Percentiles rank a stretch among this genome's conserved stretches.
phyloP scores from a whole-genome alignment of 2,888 invertebrate species.

The Clitarchus hookeri region DNA sequence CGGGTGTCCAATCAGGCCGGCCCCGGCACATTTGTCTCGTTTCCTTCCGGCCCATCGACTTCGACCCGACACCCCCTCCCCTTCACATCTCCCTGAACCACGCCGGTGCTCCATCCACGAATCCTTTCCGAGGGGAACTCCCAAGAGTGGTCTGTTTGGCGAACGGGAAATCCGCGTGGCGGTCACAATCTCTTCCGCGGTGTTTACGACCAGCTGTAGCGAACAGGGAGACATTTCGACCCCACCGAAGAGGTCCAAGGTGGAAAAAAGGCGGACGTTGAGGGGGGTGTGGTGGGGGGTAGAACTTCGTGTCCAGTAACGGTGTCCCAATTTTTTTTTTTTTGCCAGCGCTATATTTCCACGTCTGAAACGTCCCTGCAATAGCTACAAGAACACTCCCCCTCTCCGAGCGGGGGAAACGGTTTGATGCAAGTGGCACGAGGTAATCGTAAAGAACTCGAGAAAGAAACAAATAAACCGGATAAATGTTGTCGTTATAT shows the following conservation, averaged over 20 bases:
- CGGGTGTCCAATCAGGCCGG: neutral
- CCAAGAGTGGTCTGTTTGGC: neutral
- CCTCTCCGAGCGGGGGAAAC: neutral
- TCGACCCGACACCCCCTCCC: neutral
- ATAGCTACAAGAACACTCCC: neutral
- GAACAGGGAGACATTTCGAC: neutral
- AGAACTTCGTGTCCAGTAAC: conserved; percentile 18
- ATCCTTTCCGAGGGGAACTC: neutral
- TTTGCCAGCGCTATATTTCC: conserved; percentile 4
- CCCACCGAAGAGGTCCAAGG: neutral
- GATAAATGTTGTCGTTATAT: neutral
- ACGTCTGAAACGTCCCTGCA: neutral
- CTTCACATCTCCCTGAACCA: neutral
- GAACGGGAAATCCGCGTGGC: neutral
- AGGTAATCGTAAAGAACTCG: neutral
- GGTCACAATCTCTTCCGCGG: neutral
- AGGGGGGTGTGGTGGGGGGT: neutral
- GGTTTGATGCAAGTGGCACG: neutral
- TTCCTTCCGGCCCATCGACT: conserved; percentile 34
- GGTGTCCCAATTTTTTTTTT: neutral
- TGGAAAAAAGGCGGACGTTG: neutral
- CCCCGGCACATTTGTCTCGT: conserved; percentile 33
- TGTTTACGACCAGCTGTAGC: conserved; percentile 14
- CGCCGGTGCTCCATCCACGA: neutral
- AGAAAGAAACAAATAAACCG: neutral